Evolutionary conservation across 2,888 invertebrate genomes (phyloP).

Genomic region (Philaethria dido): DNA sequence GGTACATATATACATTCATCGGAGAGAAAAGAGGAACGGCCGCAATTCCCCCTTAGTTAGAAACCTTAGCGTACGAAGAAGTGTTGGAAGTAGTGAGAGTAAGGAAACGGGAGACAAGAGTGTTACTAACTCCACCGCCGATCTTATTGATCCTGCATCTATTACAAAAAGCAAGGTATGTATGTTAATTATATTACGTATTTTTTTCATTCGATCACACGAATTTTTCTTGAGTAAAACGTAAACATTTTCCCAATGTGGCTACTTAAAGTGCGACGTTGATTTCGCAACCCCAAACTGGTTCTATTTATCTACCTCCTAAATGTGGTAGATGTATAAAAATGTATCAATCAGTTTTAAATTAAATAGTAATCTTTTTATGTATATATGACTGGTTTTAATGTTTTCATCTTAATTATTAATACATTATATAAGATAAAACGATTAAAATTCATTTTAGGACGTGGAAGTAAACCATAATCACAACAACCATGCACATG

Average conservation of each 20-base stretch:
- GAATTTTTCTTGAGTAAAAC: too few species aligned
- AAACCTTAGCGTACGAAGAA: slow-evolving; percentile 73
- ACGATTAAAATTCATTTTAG: slow-evolving; percentile 55
- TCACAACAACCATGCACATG: slow-evolving; percentile 60
- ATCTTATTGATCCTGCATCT: slow-evolving; percentile 66
- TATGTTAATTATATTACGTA: neutral
- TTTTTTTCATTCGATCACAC: neutral
- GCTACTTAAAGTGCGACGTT: too few species aligned
- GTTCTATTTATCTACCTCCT: too few species aligned
- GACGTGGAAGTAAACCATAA: slow-evolving; percentile 57
- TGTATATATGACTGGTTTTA: too few species aligned
- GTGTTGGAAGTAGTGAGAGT: slow-evolving; percentile 51
- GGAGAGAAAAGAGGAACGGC: slow-evolving; percentile 67
- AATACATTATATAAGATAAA: too few species aligned
- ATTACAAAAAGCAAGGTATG: slow-evolving; percentile 56
- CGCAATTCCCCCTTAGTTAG: slow-evolving; percentile 64
- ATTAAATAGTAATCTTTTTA: too few species aligned
- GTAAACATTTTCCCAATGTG: too few species aligned
- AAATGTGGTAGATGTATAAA: too few species aligned
- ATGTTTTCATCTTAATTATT: too few species aligned
- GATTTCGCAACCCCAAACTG: too few species aligned
- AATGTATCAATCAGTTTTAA: too few species aligned
- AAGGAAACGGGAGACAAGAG: slow-evolving; percentile 58
- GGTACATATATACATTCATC: slow-evolving; percentile 87
- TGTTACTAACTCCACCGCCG: slow-evolving; percentile 73